Conservation (phyloP, 2,113 vertebrate species). For the Tupaia chinensis region DNA sequence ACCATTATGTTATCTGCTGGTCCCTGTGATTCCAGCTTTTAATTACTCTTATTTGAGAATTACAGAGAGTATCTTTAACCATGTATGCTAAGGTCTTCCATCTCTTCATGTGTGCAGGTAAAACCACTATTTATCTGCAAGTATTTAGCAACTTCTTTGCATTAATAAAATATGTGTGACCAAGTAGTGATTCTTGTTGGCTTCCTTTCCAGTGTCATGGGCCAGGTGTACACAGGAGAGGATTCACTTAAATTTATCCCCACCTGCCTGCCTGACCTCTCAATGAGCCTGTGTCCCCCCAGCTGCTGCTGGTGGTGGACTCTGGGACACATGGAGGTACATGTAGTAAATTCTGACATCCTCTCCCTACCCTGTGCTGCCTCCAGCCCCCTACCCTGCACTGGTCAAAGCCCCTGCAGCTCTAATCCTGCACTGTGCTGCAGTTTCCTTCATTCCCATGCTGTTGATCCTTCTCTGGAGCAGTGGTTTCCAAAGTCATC, state of each 20-base stretch:
- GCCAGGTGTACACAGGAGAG: not conserved
- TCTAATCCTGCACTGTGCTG: rapidly evolving
- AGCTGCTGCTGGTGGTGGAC: not conserved
- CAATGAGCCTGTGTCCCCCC: not conserved
- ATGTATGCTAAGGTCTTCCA: too few relatives aligned
- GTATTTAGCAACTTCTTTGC: not conserved
- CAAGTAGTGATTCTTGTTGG: not conserved
- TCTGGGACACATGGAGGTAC: not conserved
- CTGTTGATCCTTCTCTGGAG: not conserved
- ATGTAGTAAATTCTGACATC: not conserved
- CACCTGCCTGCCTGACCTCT: not conserved
- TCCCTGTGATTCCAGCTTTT: not conserved
- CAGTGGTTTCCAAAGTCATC: not conserved
- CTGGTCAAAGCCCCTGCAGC: not conserved
- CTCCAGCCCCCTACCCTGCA: not conserved
- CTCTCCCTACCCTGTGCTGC: not conserved
- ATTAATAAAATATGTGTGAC: not conserved
- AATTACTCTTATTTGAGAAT: not conserved
- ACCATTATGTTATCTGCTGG: too few relatives aligned
- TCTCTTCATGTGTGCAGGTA: not conserved
- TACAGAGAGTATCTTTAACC: not conserved
- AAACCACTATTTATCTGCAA: not conserved
- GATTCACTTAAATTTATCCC: not conserved
- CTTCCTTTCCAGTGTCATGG: not conserved
- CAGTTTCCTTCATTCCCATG: not conserved